A percentile compares a stretch with the other conserved stretches of the same genome.
Evolutionary conservation across 2,113 vertebrate species (phyloP).

Genomic region (Phocoena sinus): DNA sequence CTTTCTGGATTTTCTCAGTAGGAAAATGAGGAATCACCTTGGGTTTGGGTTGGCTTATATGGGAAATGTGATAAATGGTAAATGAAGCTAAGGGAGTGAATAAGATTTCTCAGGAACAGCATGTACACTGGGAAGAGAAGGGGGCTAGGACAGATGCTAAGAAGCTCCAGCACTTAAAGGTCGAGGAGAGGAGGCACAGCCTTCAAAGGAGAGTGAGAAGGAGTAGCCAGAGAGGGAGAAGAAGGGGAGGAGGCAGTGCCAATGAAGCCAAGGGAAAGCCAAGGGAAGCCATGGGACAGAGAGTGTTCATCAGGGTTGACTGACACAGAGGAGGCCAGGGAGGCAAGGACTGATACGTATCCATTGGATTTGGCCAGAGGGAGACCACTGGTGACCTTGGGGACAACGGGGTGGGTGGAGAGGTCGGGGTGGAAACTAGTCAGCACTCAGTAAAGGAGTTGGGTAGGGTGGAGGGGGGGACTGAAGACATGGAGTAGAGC

Average conservation of each 20-base stretch:
- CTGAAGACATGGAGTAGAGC: not conserved
- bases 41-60: conserved; percentile 8
- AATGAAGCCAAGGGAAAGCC: not conserved
- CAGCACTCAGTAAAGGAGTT: not conserved
- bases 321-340: not conserved
- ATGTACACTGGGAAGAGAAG: not conserved
- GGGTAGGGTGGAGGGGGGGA: not conserved
- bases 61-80: not conserved
- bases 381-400: not conserved
- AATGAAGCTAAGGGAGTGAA: conserved; percentile 2
- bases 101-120: not conserved
- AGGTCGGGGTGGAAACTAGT: not conserved
- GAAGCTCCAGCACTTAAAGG: not conserved
- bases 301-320: not conserved
- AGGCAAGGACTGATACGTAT: not conserved
- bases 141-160: not conserved
- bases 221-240: not conserved
- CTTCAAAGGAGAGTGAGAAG: not conserved
- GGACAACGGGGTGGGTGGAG: not conserved
- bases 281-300: not conserved
- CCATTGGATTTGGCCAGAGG: not conserved
- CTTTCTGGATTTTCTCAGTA: not conserved
- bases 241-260: not conserved
- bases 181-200: not conserved
- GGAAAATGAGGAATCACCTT: not conserved